Conservation (phyloP, 2,888 invertebrate species). For the Ornithoptera alexandrae region DNA sequence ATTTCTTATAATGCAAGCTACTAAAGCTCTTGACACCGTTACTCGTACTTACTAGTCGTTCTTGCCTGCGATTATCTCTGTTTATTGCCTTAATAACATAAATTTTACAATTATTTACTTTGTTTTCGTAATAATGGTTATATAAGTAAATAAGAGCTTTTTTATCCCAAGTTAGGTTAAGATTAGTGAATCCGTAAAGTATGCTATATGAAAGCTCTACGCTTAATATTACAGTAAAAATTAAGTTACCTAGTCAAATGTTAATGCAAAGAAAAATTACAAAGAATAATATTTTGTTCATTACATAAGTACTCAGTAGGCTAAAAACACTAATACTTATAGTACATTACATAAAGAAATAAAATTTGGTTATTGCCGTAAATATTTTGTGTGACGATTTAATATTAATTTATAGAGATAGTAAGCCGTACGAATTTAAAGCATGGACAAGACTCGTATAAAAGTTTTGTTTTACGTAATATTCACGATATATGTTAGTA, state of each 20-base stretch:
- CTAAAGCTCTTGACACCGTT: neutral
- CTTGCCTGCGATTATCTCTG: slow-evolving; percentile 12
- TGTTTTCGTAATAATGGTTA: neutral
- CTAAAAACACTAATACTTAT: neutral
- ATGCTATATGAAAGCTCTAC: slow-evolving; percentile 1
- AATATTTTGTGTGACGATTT: too few species aligned
- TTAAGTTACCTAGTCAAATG: slow-evolving; percentile 46
- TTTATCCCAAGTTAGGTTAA: neutral
- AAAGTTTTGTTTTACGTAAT: too few species aligned
- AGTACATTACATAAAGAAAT: too few species aligned
- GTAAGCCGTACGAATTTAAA: too few species aligned
- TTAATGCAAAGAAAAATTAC: slow-evolving; percentile 37
- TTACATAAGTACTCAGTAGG: neutral
- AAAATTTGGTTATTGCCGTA: too few species aligned
- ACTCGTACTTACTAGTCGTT: neutral
- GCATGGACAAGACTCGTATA: too few species aligned
- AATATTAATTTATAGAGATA: too few species aligned
- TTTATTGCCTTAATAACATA: neutral
- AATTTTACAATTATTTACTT: neutral
- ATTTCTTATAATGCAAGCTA: neutral
- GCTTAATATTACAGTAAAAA: slow-evolving; percentile 1
- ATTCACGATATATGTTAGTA: too few species aligned
- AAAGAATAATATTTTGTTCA: slow-evolving; percentile 35
- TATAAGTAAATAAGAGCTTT: neutral
- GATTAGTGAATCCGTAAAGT: neutral